Base-by-base conservation (phyloP, 2,888 invertebrate species). In the Erannis defoliaria region DNA sequence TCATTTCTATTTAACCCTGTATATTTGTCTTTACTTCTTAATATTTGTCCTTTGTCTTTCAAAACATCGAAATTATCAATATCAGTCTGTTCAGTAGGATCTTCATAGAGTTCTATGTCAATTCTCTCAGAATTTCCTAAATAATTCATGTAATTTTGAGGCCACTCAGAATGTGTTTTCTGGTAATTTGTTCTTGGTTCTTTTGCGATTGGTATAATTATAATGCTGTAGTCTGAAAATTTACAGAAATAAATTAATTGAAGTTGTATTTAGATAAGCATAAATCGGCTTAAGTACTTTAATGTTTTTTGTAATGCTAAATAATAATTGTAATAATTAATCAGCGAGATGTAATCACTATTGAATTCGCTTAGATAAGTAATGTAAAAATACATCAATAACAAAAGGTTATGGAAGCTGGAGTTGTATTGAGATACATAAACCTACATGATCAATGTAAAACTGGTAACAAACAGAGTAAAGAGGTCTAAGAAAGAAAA, bases 81-180 rank as follows among this genome's bases (percentile, higher is more conserved):
- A 23, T 90, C 82, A 0, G 86, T 80, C 6, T 73, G 35, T 31
- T 86, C 83, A 0, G 86, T 86, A 0, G 86, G 84, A 35, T 85
- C 86, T 0, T 87, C 83, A 43, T 88, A 89, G 5, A 80, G 63
- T 67, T 84, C 85, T 1, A 90, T 77, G 37, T 91, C 90, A 0
- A 91, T 71, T 67, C 70, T 82, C 0, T 67, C 8, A 0, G 64
- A 57, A 1, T 74, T 16, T 37, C 45, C 23, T 14, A n/a, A 8
- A 33, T 38, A 37, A 23, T 37, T 37, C 1, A 19, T 66, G 1
- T 72, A 65, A 18, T 68, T 72, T 35, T 58, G 55, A 14, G 26
- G 14, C n/a, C 49, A 59, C 8, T 14, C 23, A 21, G 5, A 23
- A 18, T 26, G 51, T 14, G 54, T 19, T 19, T 31, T 43, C 1